Base-by-base conservation (phyloP, 1,140 invertebrate genomes). In the Zaprionus inermis region DNA sequence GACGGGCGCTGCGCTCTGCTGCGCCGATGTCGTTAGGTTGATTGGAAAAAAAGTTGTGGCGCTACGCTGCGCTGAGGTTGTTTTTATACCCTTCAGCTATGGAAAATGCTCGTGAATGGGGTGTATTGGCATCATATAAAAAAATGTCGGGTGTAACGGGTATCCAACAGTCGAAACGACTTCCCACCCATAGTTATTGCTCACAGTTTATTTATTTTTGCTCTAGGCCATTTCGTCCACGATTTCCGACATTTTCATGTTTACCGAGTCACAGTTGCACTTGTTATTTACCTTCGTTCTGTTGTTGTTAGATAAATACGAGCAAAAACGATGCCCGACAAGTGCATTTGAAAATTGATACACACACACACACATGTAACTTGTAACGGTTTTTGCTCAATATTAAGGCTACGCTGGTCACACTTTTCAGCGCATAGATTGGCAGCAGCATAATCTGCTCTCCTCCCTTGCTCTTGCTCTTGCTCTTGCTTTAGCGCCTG, bases 181-280 rank as follows among this genome's bases (percentile, higher is more conserved):
- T 20, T 46, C 2, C 9, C 10, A 5, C n/a, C 41, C 18, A 16
- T 16, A 18, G n/a, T 46, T 16, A 16, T 46, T 9, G 16, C 44
- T 46, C 16, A 18, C 16, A 46, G 72, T 72, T 65, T 66, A 76
- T 68, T 72, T 76, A 44, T 67, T 81, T 76, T 76, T 49, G 3
- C 55, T 56, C 68, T 86, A 79, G 78, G 79, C 82, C 78, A 78
- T 70, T 81, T 84, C 72, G 63, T 84, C 65, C 57, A 82, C 78
- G 56, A 81, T 79, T 83, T 76, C 64, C 52, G 49, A 24, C 32
- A 66, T 59, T 77, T 63, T 61, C 36, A 58, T 72, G 58, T 69
- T 88, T 32, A 32, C 30, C 38, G 44, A 66, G 32, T 61, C 51
- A 69, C 78, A 66, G 78, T 79, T 75, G 80, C 58, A 41, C 49